Conservation (phyloP, 2,797 vertebrate genomes). For the Lacerta agilis region DNA sequence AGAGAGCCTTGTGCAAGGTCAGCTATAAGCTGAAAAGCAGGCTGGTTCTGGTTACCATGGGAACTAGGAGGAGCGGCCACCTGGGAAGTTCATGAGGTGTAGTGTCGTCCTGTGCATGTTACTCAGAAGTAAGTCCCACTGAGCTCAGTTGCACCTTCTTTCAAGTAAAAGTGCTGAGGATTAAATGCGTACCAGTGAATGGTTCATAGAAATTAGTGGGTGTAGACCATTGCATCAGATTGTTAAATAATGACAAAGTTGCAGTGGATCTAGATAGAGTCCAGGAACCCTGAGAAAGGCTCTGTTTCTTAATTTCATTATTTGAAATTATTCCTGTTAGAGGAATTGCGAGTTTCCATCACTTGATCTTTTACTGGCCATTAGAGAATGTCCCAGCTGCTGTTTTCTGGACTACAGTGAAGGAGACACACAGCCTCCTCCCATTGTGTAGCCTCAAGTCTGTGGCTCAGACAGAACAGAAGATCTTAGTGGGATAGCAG, state of each 20-base stretch:
- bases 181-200: neutral
- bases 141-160: neutral
- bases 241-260: neutral
- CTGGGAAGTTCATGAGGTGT: neutral
- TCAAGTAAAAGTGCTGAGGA: neutral
- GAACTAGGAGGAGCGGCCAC: neutral
- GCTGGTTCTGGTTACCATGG: neutral
- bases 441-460: neutral
- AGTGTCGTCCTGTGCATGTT: neutral
- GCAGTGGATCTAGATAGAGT: neutral
- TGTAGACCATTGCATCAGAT: neutral
- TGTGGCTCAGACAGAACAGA: neutral
- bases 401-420: neutral
- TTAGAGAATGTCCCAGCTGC: neutral
- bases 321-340: neutral
- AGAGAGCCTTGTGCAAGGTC: neutral
- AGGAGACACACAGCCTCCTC: neutral
- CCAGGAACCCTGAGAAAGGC: neutral
- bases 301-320: neutral
- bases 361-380: neutral
- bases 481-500: neutral
- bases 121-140: neutral
- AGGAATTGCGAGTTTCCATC: neutral
- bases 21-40: neutral
- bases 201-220: neutral